These are phyloP conservation scores for Drosophila algonquin DNA, from an alignment of 2,888 invertebrate genomes.

Conservation along the genomic window DNA sequence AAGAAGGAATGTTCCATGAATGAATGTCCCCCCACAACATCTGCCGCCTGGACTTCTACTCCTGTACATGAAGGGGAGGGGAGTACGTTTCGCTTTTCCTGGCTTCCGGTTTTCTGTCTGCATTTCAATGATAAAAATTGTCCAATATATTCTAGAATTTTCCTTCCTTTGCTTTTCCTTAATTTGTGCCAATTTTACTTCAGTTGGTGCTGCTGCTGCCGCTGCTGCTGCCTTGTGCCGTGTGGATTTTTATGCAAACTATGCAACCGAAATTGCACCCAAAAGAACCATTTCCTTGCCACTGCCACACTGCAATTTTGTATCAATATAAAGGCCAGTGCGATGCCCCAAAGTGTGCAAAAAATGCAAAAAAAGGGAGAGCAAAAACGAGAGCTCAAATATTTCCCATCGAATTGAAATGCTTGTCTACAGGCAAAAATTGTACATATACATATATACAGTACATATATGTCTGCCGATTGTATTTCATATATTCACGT, in stretches of 20 bases:
- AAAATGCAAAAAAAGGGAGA: slow-evolving; percentile 23
- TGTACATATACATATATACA: slow-evolving; percentile 5
- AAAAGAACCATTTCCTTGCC: slow-evolving; percentile 50
- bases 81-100: slow-evolving; percentile 4
- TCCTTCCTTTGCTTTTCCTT: slow-evolving; percentile 43
- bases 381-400: slow-evolving; percentile 30
- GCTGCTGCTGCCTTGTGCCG: slow-evolving; percentile 3
- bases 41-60: background rate
- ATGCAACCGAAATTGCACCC: slow-evolving; percentile 59
- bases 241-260: slow-evolving; percentile 68
- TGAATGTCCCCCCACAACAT: background rate
- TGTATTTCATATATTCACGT: slow-evolving; percentile 29
- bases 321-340: slow-evolving; percentile 34
- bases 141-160: slow-evolving; percentile 1
- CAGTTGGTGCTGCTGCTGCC: slow-evolving; percentile 24
- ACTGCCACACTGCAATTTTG: slow-evolving; percentile 46
- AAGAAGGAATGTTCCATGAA: background rate
- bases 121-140: slow-evolving; percentile 4
- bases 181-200: slow-evolving; percentile 58
- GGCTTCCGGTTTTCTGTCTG: background rate
- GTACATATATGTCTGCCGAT: slow-evolving; percentile 6
- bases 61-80: no score
- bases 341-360: slow-evolving; percentile 19
- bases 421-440: slow-evolving; percentile 30
- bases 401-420: slow-evolving; percentile 51